Percentiles rank a stretch among this genome's conserved stretches.
Evolutionary conservation across 2,797 vertebrate genomes (phyloP).

Genomic region (Crocodylus rhombifer): DNA sequence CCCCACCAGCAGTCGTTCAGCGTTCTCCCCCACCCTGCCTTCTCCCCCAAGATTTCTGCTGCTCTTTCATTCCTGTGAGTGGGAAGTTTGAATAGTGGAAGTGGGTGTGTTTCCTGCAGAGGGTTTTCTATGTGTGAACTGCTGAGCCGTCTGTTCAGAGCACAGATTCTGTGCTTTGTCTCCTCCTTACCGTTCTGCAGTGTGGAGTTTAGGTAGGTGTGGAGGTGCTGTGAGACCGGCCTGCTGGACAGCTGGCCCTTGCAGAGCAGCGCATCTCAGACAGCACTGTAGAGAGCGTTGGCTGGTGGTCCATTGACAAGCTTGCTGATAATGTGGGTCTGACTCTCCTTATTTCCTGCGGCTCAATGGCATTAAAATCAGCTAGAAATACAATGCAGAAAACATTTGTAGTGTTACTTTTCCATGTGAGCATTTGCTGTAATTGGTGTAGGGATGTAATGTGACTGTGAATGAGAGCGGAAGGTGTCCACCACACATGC

Average conservation of each 20-base stretch:
- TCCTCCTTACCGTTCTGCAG: neutral
- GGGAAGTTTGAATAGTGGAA: neutral
- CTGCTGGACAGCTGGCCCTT: neutral
- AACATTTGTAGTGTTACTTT: neutral
- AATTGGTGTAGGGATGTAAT: neutral
- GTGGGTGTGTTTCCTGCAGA: neutral
- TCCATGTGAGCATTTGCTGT: neutral
- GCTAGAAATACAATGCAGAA: neutral
- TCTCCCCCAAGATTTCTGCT: neutral
- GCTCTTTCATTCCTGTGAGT: neutral
- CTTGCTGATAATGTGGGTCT: neutral
- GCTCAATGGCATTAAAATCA: neutral
- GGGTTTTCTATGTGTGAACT: neutral
- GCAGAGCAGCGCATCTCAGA: neutral
- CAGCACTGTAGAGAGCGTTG: neutral
- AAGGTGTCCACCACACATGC: neutral
- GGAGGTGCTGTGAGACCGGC: neutral
- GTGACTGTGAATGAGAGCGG: neutral
- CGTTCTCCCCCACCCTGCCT: neutral
- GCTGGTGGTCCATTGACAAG: neutral
- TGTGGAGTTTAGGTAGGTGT: neutral
- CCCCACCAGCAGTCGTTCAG: accelerated
- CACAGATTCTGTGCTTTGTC: neutral
- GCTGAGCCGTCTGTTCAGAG: neutral
- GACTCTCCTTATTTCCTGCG: neutral